A percentile compares a stretch with the other conserved stretches of the same genome.
These are phyloP conservation scores for Anagrus nilaparvatae DNA, from an alignment of 1,140 invertebrate genomes.

Conservation along the genomic window DNA sequence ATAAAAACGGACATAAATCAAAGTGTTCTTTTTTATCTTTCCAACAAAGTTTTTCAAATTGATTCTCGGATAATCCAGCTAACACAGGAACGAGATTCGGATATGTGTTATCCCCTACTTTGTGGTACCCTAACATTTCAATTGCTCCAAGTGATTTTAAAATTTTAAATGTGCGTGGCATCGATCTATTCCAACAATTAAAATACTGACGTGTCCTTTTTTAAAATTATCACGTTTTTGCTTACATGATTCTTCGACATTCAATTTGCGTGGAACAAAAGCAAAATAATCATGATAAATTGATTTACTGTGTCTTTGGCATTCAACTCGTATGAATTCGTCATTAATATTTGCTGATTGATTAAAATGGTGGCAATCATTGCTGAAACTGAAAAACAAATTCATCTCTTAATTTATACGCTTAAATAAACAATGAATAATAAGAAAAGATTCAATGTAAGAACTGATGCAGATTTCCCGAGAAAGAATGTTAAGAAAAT, in stretches of 20 bases:
- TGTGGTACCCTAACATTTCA: conserved; percentile 69
- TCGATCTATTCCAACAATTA: conserved; percentile 81
- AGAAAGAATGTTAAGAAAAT: too few species aligned
- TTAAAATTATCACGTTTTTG: neutral
- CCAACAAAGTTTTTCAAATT: conserved; percentile 52
- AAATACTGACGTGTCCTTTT: conserved; percentile 46
- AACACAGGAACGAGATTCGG: conserved; percentile 68
- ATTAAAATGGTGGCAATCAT: conserved; percentile 37
- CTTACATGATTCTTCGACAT: conserved; percentile 25
- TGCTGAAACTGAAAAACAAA: conserved; percentile 35
- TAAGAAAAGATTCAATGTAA: too few species aligned
- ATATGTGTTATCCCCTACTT: conserved; percentile 75
- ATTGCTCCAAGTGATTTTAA: conserved; percentile 52
- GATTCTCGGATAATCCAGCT: conserved; percentile 51
- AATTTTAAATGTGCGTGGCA: conserved; percentile 58
- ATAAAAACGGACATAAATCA: conserved; percentile 49
- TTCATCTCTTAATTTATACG: too few species aligned
- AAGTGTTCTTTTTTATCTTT: conserved; percentile 39
- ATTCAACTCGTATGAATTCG: conserved; percentile 56
- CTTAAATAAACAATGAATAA: too few species aligned
- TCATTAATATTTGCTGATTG: conserved; percentile 35
- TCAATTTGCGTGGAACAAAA: conserved; percentile 48
- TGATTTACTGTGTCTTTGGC: conserved; percentile 35
- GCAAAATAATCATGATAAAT: conserved; percentile 60
- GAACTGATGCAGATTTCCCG: too few species aligned